Conservation (phyloP, 2,888 invertebrate genomes). For the Biston betularia region DNA sequence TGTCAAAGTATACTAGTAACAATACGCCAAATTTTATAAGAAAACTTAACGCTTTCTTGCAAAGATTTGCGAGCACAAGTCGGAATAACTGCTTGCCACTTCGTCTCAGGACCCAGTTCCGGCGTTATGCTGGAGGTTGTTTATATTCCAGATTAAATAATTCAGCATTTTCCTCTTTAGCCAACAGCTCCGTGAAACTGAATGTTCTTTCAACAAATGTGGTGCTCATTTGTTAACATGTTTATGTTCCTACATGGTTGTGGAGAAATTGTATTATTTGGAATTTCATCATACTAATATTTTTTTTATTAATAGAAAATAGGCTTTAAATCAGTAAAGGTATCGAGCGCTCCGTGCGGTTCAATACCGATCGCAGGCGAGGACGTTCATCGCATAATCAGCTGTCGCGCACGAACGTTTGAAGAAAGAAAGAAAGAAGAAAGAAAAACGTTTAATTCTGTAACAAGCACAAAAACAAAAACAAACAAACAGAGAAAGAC, state of each 20-base stretch:
- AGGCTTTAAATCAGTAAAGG: too few relatives aligned
- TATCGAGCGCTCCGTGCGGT: too few relatives aligned
- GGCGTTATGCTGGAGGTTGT: conserved; percentile 12
- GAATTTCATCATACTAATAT: too few relatives aligned
- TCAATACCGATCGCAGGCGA: too few relatives aligned
- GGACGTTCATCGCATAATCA: too few relatives aligned
- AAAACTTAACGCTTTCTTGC: conserved; percentile 1
- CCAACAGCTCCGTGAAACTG: conserved; percentile 2
- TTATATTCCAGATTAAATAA: conserved; percentile 20
- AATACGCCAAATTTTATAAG: background rate
- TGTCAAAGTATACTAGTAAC: background rate
- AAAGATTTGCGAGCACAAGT: conserved; percentile 13
- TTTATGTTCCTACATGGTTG: background rate
- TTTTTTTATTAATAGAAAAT: too few relatives aligned
- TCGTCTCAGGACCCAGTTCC: conserved; percentile 19
- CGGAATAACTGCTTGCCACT: conserved; percentile 12
- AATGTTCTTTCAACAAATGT: conserved; percentile 13
- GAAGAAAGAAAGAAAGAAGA: too few relatives aligned
- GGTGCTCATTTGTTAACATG: conserved; percentile 7
- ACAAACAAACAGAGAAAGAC: too few relatives aligned
- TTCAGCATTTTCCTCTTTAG: conserved; percentile 15
- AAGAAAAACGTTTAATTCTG: too few relatives aligned
- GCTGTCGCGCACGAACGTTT: too few relatives aligned
- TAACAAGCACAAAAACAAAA: too few relatives aligned
- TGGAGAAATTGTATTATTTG: background rate